A percentile compares a stretch with the other conserved stretches of the same genome.
These are phyloP conservation scores for Sebastes itinus DNA, from an alignment of 2,797 vertebrate species.

Conservation along the genomic window DNA sequence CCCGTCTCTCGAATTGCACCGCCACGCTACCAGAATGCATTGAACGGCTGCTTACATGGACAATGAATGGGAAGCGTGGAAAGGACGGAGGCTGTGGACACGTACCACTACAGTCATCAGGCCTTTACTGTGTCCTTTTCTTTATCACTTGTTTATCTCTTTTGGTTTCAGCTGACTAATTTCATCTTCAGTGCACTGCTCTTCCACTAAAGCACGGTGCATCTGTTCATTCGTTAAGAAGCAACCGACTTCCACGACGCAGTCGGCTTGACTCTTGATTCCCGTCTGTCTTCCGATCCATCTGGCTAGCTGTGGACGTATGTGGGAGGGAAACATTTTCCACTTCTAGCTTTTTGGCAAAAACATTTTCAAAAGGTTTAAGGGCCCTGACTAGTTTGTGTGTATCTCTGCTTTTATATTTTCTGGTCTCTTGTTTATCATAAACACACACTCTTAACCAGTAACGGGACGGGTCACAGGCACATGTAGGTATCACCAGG, in stretches of 20 bases:
- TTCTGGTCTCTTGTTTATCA: neutral
- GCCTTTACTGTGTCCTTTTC: neutral
- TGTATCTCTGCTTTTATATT: neutral
- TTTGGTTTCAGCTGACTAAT: constrained; percentile 42
- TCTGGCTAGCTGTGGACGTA: constrained; percentile 5
- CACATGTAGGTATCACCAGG: constrained; percentile 69
- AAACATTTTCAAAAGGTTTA: constrained; percentile 6
- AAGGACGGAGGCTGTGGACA: no score
- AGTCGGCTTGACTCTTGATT: constrained; percentile 20
- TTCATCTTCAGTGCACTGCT: constrained; percentile 1
- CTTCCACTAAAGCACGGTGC: constrained; percentile 19
- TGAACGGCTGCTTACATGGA: no score
- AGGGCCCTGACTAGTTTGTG: constrained; percentile 23
- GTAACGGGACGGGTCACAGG: constrained; percentile 60
- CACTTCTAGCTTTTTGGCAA: constrained; percentile 45
- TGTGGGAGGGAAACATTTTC: constrained; percentile 45
- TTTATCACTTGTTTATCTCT: neutral
- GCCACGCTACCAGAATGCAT: no score
- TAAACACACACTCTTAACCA: neutral
- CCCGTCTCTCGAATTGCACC: no score
- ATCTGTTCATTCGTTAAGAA: constrained; percentile 27
- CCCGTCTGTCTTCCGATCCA: constrained; percentile 1
- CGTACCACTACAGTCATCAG: neutral
- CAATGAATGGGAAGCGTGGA: no score
- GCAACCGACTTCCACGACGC: neutral